Base-by-base conservation (phyloP, 2,113 vertebrate species). In the Leiothrix lutea region DNA sequence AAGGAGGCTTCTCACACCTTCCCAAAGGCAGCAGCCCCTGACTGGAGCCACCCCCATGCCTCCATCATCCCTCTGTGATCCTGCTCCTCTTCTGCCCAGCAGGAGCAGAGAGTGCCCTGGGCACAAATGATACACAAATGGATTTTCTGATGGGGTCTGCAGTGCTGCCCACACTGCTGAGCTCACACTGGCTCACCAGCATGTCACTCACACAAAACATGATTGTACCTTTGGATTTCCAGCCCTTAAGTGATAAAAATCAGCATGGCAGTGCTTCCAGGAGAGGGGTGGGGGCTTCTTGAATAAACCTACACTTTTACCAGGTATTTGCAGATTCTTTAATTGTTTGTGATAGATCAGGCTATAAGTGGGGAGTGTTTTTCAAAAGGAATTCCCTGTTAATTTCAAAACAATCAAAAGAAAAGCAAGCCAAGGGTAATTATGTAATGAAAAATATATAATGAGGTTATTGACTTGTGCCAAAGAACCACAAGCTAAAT, bases 171-270 rank as follows among this genome's bases (percentile, higher is more conserved):
- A 2, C 16, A 1, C 26, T 38, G 29, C 57, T 33, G 62, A 19
- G 40, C 42, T 25, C 26, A 10, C 5, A 0, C 48, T 33, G 4
- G 0, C 53, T 40, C 61, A 4, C 56, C 17, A 4, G 31, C 2
- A 2, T 0, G 0, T 8, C n/a, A 15, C 60, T 45, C 28, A 5
- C 47, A 24, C 25, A 29, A 9, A 58, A 36, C 25, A 11, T 11
- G 4, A 7, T 2, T 3, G 3, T 9, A n/a, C 31, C 24, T 62
- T 62, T n/a, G 56, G 7, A 38, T 70, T 58, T 62, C 16, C 38
- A 56, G 12, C 61, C 48, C 33, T 42, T 13, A 10, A 31, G 15
- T 13, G 75, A 45, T n/a, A 24, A 36, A 65, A 91, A 42, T 53
- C 3, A 73, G 29, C 17, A 3, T 22, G 42, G 12, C 1, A 0